Base-by-base conservation (phyloP, 2,113 vertebrate genomes). In the Perca schrenkii region DNA sequence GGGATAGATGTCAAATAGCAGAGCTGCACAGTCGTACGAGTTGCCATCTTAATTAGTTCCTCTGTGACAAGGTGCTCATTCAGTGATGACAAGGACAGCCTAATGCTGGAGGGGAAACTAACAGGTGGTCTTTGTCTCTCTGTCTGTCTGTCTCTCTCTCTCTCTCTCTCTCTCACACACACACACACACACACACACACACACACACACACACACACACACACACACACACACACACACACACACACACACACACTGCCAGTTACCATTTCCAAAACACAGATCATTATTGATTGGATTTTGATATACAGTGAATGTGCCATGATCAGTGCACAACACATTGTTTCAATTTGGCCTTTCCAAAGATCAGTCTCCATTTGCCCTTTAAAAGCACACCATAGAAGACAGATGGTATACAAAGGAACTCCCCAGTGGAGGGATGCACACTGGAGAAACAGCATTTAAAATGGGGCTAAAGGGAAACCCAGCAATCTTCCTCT, bases 21-120 rank as follows among this genome's bases (percentile, higher is more conserved):
- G 72, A 73, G 77, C 79, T 34, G 74, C 47, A 58, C 54, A n/a
- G 68, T 58, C 1, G 40, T 46, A 49, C 71, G 54, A 75, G 66
- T 80, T 63, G 79, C 64, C 25, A 66, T 77, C 82, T 83, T 93
- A 87, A 91, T 92, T 82, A 91, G 86, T 74, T 91, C 86, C 88
- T 88, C 31, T 79, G 89, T 86, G 88, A 86, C 79, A 83, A 79
- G 78, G 57, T 77, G 73, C 56, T 74, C 73, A 68, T 90, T 88
- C 76, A 65, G 43, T 36, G 47, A 64, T 66, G 77, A 88, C 49
- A 28, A 86, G 66, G 88, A 88, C 80, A 77, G 58, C 16, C 80
- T 84, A 57, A 78, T 89, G 79, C 82, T 58, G 75, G 68, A 71
- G 75, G 78, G 64, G 47, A 31, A 71, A 83, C 54, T 83, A 58